Evolutionary conservation across 2,113 vertebrate genomes (phyloP), one percentile per base, ranked within the genome.

Genomic region (Fulmarus glacialis): DNA sequence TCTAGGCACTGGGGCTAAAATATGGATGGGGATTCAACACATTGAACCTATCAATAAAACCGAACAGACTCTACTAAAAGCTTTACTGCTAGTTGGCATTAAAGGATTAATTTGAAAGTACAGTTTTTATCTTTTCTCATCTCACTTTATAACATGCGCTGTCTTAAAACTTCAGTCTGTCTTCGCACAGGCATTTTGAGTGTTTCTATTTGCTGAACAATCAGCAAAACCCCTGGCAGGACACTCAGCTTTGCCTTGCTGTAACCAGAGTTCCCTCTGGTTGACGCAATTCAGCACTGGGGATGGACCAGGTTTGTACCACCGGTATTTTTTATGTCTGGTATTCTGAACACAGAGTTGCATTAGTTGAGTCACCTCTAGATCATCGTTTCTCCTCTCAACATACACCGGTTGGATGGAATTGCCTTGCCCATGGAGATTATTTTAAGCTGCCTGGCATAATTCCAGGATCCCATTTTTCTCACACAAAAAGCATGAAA

Each of bases 71-170:
- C 78, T 96, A 92, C 87, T 97, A 94, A 98, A 96, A 95, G 48
- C 91, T 98, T 97, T 91, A 97, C 50, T 97, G 87, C 91, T 87
- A 78, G 93, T 94, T 98, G 97, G 67, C 88, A 94, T 96, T 87
- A 96, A 97, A 97, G 78, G 93, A 98, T 97, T 97, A 70, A 97
- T 95, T 91, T 91, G 81, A 95, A 98, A 86, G 96, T 89, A 81
- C 45, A 83, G 12, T 67, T 97, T 97, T 97, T 90, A 79, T 97
- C 60, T 96, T 64, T 96, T 96, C 90, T 92, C 79, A 20, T 94
- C 91, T 96, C 82, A 48, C 82, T 98, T 96, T 95, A 93, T 94
- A 85, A 55, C 32, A 16, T 59, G 7, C 22, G 58, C 26, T 43
- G 29, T 82, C 80, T 81, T 96, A 87, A 95, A 98, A 97, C 16